These are phyloP conservation scores for Smittia sp. DNA, from an alignment of 2,888 invertebrate genomes.

Conservation along the genomic window DNA sequence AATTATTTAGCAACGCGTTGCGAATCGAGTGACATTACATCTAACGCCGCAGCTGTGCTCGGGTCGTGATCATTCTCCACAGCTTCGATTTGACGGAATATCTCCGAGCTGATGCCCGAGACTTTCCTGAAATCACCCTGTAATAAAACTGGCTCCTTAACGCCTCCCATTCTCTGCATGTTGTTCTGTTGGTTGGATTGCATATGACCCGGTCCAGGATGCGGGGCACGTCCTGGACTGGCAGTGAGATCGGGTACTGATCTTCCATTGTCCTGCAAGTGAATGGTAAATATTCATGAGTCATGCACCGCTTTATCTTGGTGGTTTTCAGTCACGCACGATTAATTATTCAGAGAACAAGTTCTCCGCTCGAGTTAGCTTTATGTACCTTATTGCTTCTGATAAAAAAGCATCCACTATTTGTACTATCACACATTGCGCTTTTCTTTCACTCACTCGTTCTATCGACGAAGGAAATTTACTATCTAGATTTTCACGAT, in stretches of 20 bases:
- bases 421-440: constrained; percentile 68
- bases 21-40: constrained; percentile 62
- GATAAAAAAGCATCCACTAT: constrained; percentile 66
- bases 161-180: constrained; percentile 49
- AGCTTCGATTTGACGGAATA: constrained; percentile 95
- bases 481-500: constrained; percentile 38
- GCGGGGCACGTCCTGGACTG: constrained; percentile 78
- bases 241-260: constrained; percentile 89
- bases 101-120: constrained; percentile 93
- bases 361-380: neutral
- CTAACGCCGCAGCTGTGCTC: constrained; percentile 86
- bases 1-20: too few species aligned
- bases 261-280: constrained; percentile 79
- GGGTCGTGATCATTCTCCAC: constrained; percentile 94
- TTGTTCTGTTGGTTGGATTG: constrained; percentile 58
- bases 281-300: constrained; percentile 40
- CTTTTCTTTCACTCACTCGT: constrained; percentile 29
- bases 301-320: neutral
- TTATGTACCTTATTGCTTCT: constrained; percentile 47
- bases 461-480: constrained; percentile 3
- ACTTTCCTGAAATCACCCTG: constrained; percentile 95
- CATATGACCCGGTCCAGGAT: constrained; percentile 58
- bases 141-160: constrained; percentile 71
- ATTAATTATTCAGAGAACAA: neutral
- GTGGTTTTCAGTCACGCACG: neutral